Conservation (phyloP, 1,140 invertebrate genomes). For the Achroia grisella region DNA sequence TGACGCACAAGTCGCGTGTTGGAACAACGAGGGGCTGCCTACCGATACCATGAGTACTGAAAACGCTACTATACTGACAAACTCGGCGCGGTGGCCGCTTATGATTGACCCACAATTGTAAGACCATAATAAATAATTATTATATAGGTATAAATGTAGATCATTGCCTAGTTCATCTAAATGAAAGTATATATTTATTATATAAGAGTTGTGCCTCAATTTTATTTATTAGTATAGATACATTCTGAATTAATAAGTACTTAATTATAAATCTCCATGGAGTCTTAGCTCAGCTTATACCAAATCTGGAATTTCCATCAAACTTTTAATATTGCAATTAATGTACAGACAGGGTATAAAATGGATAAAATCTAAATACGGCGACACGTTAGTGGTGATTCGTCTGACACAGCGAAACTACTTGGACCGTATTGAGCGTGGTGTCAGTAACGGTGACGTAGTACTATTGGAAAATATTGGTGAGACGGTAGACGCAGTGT, state of each 20-base stretch:
- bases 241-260: not conserved
- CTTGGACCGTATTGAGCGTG: conserved; percentile 88
- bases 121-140: conserved; percentile 14
- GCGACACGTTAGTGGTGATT: conserved; percentile 81
- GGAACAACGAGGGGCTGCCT: conserved; percentile 96
- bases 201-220: too few species aligned
- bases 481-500: conserved; percentile 91
- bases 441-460: conserved; percentile 82
- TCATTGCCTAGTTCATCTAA: too few species aligned
- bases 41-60: conserved; percentile 95
- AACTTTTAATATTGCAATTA: conserved; percentile 1
- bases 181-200: not conserved
- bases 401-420: conserved; percentile 88
- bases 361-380: conserved; percentile 93
- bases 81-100: conserved; percentile 93
- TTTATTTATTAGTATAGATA: not conserved
- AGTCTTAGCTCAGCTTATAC: too few species aligned
- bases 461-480: conserved; percentile 93
- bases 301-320: not conserved
- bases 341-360: conserved; percentile 89
- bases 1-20: conserved; percentile 91
- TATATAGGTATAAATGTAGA: not conserved
- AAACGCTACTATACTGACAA: conserved; percentile 94
- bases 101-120: conserved; percentile 94
- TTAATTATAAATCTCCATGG: too few species aligned